Evolutionary conservation across 1,140 invertebrate species (phyloP), one percentile per base, ranked within the genome.

Genomic region (Aporrectodea caliginosa): DNA sequence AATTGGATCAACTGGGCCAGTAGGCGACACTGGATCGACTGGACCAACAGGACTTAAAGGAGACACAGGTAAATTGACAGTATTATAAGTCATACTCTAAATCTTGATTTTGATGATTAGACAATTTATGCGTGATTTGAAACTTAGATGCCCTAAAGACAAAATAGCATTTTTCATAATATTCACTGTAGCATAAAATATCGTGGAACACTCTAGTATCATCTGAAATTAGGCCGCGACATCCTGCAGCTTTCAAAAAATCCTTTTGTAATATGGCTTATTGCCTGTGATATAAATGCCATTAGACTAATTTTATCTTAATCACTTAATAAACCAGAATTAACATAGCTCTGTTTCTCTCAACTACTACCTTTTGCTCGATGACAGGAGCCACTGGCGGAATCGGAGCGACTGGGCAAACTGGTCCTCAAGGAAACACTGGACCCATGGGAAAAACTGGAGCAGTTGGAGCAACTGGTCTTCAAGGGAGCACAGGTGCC

Each of bases 71-170:
- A 58, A 12, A n/a, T n/a, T n/a, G n/a, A n/a, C n/a, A n/a, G n/a
- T n/a, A n/a, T n/a, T n/a, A n/a, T n/a, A n/a, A n/a, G n/a, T 34
- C 79, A 77, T 73, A 93, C 93, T 35, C 86, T 90, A 0, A 89
- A 91, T 80, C 92, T 93, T 69, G 84, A 92, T 75, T 92, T 93
- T 82, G 93, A 94, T 35, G 84, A 92, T 29, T 91, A 92, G 12
- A 94, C 94, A n/a, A n/a, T n/a, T n/a, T n/a, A n/a, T n/a, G n/a
- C n/a, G n/a, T n/a, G n/a, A n/a, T n/a, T n/a, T n/a, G n/a, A n/a
- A n/a, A n/a, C n/a, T n/a, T n/a, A n/a, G n/a, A n/a, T n/a, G n/a
- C n/a, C n/a, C n/a, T n/a, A n/a, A n/a, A n/a, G n/a, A n/a, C n/a
- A n/a, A n/a, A n/a, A n/a, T n/a, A n/a, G n/a, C n/a, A n/a, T n/a